Evolutionary conservation across 2,888 invertebrate genomes (phyloP), one percentile per base, ranked within the genome.

Genomic region (Priocnemis perturbator): DNA sequence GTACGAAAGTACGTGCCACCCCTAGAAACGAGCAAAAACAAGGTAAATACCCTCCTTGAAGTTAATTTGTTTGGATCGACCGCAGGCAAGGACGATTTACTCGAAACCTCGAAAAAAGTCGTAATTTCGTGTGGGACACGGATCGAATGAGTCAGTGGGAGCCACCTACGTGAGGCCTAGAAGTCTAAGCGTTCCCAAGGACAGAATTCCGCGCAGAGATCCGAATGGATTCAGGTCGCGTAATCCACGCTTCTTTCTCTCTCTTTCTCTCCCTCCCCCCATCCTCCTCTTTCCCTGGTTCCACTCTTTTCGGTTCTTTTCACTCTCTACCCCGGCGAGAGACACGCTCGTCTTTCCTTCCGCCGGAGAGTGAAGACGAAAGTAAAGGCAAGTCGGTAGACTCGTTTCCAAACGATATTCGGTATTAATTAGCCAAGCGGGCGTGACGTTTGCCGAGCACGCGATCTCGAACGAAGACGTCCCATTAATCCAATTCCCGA

Each of bases 91-190:
- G 50, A 50, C 17, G 50, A 50, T 37, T 37, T 37, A 50, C 17
- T 4, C 50, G 50, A 11, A 37, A 17, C 50, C 9, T 17, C n/a
- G 47, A 50, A 17, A 50, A 37, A 37, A 37, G 7, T 37, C 37
- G 37, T 11, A 37, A 37, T 37, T 37, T 37, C 44, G 73, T 71
- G 78, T 74, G 65, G 71, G 71, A 74, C 66, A 71, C 66, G 63
- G 55, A 52, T 55, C 67, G 62, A 7, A 64, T 78, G 79, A 79
- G 47, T 79, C 79, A 78, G 56, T n/a, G n/a, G n/a, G 60, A 52
- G 48, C 58, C 72, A 64, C 77, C 77, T 62, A 74, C 75, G 70
- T 67, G 59, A 47, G 23, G 21, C 17, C 59, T 66, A 68, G 58
- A 59, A 37, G 37, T 11, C 37, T 37, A 11, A 37, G n/a, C 1